phyloP scores from a whole-genome alignment of 2,113 vertebrate species.

The Anseranas semipalmata region DNA sequence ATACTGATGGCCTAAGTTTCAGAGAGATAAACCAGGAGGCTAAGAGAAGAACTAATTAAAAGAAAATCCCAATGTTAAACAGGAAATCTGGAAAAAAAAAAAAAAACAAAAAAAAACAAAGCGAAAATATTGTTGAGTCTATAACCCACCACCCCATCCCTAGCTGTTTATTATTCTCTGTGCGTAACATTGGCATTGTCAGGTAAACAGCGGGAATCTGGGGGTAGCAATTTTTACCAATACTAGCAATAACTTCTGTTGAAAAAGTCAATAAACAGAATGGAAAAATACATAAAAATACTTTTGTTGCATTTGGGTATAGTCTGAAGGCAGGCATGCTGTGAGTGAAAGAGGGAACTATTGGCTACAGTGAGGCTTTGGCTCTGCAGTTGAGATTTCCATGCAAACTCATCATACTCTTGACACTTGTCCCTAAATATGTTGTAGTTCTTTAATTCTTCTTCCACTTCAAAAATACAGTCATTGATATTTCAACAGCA shows the following conservation, averaged over 20 bases:
- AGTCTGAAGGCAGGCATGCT: neutral
- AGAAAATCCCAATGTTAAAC: neutral
- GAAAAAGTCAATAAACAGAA: slow-evolving; percentile 32
- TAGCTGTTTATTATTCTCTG: neutral
- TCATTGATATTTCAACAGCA: neutral
- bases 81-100: neutral
- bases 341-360: neutral
- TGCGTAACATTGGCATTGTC: neutral
- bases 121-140: neutral
- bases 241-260: neutral
- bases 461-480: slow-evolving; percentile 12
- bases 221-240: neutral
- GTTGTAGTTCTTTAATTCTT: slow-evolving; percentile 2
- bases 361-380: neutral
- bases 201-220: neutral
- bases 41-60: neutral
- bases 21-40: neutral
- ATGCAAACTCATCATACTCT: neutral
- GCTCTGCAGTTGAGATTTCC: neutral
- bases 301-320: neutral
- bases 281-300: slow-evolving; percentile 3
- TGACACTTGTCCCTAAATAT: neutral
- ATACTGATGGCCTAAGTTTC: neutral
- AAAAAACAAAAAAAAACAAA: neutral
- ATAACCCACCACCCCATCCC: accelerated